These are phyloP conservation scores for Halcyon badia DNA, from an alignment of 2,797 vertebrate species.

Conservation along the genomic window DNA sequence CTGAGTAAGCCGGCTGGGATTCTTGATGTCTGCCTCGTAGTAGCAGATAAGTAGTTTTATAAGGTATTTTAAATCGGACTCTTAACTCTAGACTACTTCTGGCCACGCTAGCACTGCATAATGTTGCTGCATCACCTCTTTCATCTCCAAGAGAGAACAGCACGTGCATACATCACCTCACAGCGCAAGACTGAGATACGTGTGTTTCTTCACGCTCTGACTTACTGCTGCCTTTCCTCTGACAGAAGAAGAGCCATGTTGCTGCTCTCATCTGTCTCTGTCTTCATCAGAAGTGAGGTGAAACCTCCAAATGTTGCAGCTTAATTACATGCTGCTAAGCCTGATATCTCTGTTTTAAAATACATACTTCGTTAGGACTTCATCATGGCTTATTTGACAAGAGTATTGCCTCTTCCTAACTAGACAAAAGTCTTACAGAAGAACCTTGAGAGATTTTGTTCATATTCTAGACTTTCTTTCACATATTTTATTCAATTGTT, in stretches of 20 bases:
- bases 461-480: background rate
- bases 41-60: constrained; percentile 42
- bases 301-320: background rate
- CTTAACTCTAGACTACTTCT: background rate
- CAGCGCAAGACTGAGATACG: background rate
- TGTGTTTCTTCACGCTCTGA: background rate
- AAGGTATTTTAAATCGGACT: background rate
- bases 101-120: background rate
- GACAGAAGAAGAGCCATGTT: background rate
- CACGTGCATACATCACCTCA: background rate
- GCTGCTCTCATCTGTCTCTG: background rate
- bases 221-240: background rate
- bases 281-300: background rate
- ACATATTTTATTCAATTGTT: background rate
- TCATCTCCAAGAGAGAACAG: background rate
- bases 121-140: background rate
- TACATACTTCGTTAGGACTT: background rate
- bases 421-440: background rate
- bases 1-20: background rate
- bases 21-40: background rate
- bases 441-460: background rate
- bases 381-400: background rate
- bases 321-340: background rate
- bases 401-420: background rate
- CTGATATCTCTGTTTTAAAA: background rate